Conservation (phyloP, 2,797 vertebrate species). For the Thripadectes ignobilis region DNA sequence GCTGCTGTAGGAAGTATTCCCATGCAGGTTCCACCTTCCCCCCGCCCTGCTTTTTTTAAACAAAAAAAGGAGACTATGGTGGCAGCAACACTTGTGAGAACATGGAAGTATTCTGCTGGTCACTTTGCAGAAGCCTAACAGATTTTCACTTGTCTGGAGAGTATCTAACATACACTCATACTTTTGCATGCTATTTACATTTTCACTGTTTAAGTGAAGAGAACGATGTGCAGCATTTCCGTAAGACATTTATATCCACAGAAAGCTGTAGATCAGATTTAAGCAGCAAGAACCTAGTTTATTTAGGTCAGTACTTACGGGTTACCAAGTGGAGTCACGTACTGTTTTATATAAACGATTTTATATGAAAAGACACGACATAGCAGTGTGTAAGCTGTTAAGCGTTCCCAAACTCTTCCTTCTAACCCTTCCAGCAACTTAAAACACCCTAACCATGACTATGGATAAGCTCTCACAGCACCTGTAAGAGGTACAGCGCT, state of each 20-base stretch:
- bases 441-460: not conserved
- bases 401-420: not conserved
- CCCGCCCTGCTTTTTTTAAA: no score
- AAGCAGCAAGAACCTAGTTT: not conserved
- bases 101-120: not conserved
- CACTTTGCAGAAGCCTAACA: not conserved
- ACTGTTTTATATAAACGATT: not conserved
- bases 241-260: not conserved
- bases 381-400: not conserved
- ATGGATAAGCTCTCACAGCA: not conserved
- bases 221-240: not conserved
- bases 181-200: conserved; percentile 1
- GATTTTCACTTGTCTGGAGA: not conserved
- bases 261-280: not conserved
- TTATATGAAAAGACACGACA: not conserved
- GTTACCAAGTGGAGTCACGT: not conserved
- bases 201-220: not conserved
- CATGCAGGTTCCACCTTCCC: not conserved
- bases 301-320: not conserved
- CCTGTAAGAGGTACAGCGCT: not conserved
- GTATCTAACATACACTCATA: not conserved
- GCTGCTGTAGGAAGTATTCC: not conserved
- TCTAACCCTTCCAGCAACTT: not conserved
- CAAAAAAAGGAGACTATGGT: not conserved
- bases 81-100: not conserved